Percentiles rank a stretch among this genome's conserved stretches.
Conservation (phyloP, 2,888 invertebrate genomes). For the Idaea aversata region DNA sequence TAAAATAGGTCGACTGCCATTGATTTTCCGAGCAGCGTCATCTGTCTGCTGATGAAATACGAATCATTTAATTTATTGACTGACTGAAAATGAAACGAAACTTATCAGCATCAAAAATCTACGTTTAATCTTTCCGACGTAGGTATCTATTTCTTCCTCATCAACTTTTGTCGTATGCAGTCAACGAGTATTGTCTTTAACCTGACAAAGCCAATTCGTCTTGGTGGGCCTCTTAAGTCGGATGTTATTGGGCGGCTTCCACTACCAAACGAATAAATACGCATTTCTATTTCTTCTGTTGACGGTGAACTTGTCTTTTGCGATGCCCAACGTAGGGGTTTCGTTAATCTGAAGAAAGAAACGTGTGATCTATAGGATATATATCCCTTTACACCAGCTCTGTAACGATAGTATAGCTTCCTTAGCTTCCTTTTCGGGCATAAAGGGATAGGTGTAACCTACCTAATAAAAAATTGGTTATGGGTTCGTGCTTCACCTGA, state of each 20-base stretch:
- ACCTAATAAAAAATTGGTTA: too few species aligned
- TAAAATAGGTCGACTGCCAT: too few species aligned
- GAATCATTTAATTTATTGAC: too few species aligned
- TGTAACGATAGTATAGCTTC: too few species aligned
- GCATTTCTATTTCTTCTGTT: slow-evolving; percentile 61
- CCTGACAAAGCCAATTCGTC: slow-evolving; percentile 43
- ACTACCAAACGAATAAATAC: slow-evolving; percentile 64
- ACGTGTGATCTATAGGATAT: neutral
- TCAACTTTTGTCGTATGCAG: slow-evolving; percentile 15
- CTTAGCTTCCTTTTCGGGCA: too few species aligned
- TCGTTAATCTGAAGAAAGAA: slow-evolving; percentile 50
- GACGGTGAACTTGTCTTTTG: slow-evolving; percentile 66
- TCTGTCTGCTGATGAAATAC: too few species aligned
- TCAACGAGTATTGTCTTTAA: slow-evolving; percentile 31
- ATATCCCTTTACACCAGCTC: too few species aligned
- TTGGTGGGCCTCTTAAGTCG: slow-evolving; percentile 42
- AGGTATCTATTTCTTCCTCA: neutral
- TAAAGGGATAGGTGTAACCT: too few species aligned
- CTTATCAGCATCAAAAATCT: neutral
- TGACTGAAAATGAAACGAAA: neutral
- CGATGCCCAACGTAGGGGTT: slow-evolving; percentile 69
- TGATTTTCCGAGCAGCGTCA: too few species aligned
- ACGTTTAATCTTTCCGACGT: neutral
- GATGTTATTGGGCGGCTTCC: slow-evolving; percentile 32
- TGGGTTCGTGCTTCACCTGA: too few species aligned